phyloP scores from a whole-genome alignment of 2,888 invertebrate genomes.

The Oconnorella tubifera region DNA sequence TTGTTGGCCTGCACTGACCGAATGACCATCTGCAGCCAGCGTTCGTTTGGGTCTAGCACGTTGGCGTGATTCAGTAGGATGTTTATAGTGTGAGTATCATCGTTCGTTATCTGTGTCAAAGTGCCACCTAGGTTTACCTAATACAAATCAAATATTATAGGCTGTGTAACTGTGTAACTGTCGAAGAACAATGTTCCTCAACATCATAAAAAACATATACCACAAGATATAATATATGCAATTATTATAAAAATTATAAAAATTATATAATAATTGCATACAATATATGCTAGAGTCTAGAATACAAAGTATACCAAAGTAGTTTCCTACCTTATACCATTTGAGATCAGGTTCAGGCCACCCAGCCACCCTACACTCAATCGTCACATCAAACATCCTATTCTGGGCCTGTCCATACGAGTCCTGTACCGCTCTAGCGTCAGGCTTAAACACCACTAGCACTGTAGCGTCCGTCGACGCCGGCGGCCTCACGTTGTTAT shows the following conservation, averaged over 20 bases:
- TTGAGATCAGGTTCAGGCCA: slow-evolving; percentile 33
- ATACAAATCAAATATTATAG: too few relatives aligned
- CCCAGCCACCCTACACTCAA: slow-evolving; percentile 47
- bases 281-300: too few relatives aligned
- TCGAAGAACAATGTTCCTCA: too few relatives aligned
- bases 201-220: too few relatives aligned
- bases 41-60: slow-evolving; percentile 25
- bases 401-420: slow-evolving; percentile 53
- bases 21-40: slow-evolving; percentile 38
- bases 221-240: too few relatives aligned
- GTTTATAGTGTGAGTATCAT: slow-evolving; percentile 33
- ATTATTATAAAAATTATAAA: too few relatives aligned
- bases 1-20: slow-evolving; percentile 49
- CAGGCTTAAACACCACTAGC: slow-evolving; percentile 43
- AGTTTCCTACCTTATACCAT: too few relatives aligned
- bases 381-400: slow-evolving; percentile 46
- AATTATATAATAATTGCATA: too few relatives aligned
- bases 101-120: slow-evolving; percentile 23
- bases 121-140: slow-evolving; percentile 16
- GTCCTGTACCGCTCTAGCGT: slow-evolving; percentile 44
- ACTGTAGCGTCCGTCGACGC: slow-evolving; percentile 46
- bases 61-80: slow-evolving; percentile 37
- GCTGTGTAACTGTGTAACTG: too few relatives aligned
- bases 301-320: too few relatives aligned
- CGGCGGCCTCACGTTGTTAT: slow-evolving; percentile 53